phyloP scores from a whole-genome alignment of 1,140 invertebrate species.

The Drosophila baimaii region DNA sequence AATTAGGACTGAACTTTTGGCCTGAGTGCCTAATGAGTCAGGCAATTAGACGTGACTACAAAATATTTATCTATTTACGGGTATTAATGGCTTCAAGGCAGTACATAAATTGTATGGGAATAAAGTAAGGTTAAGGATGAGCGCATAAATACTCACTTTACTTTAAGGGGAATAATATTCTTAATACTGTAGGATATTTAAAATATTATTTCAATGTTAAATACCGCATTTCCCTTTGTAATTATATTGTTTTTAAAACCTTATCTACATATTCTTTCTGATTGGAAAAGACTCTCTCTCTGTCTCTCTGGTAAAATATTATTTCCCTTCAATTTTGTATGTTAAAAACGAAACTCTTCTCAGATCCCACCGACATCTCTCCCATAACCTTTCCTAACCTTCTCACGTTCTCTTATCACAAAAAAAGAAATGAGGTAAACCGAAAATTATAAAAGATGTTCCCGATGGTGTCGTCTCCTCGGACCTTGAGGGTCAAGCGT shows the following conservation, averaged over 20 bases:
- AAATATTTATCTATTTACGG: constrained; percentile 13
- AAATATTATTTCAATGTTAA: too few species aligned
- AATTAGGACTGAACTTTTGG: constrained; percentile 41
- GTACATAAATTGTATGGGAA: constrained; percentile 14
- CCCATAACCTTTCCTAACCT: constrained; percentile 57
- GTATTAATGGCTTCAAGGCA: constrained; percentile 3
- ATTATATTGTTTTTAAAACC: constrained; percentile 5
- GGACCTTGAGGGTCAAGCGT: constrained; percentile 32
- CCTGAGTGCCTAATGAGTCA: constrained; percentile 42
- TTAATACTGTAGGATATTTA: too few species aligned
- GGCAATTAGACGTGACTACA: constrained; percentile 45
- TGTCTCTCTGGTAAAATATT: constrained; percentile 21
- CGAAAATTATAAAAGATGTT: constrained; percentile 60
- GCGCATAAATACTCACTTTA: too few species aligned
- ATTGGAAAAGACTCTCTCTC: constrained; percentile 1
- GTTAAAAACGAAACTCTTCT: constrained; percentile 12
- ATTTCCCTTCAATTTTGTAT: constrained; percentile 26
- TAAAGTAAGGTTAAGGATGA: background rate
- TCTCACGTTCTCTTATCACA: constrained; percentile 60
- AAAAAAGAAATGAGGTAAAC: constrained; percentile 28
- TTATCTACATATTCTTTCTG: background rate
- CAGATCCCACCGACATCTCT: constrained; percentile 46
- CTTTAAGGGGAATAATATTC: background rate
- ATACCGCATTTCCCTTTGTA: background rate
- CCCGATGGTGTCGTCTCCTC: constrained; percentile 7